Conservation (phyloP, 2,797 vertebrate species). For the Falco columbarius region DNA sequence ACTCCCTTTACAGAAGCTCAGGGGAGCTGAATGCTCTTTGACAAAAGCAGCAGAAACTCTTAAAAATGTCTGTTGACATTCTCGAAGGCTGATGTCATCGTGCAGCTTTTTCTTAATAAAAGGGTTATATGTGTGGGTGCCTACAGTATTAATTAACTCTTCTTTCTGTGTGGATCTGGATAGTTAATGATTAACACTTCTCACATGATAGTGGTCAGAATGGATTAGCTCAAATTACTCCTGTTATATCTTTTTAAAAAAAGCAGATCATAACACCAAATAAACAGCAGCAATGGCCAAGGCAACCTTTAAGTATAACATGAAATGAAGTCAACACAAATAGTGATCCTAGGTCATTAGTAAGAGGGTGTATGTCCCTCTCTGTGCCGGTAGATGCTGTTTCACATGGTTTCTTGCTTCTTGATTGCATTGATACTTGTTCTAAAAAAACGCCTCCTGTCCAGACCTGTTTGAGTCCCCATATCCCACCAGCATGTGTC, state of each 20-base stretch:
- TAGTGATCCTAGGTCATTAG: not conserved
- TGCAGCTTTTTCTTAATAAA: not conserved
- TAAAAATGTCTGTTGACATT: constrained; percentile 35
- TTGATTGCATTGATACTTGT: not conserved
- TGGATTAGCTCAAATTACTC: not conserved
- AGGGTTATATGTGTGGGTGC: not conserved
- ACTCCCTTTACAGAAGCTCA: constrained; percentile 16
- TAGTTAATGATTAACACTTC: not conserved
- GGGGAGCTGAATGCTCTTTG: not conserved
- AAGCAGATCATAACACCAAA: not conserved
- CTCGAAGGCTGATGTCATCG: not conserved
- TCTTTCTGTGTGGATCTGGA: not conserved
- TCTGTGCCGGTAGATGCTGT: rapidly evolving
- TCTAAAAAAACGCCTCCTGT: not conserved
- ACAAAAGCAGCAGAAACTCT: constrained; percentile 22
- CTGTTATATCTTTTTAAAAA: not conserved
- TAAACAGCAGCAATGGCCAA: not conserved
- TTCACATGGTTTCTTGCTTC: not conserved
- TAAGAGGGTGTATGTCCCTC: no score
- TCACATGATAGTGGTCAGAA: not conserved
- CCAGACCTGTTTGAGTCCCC: not conserved
- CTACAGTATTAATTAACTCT: constrained; percentile 10
- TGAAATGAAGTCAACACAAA: not conserved
- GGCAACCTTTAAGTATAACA: not conserved
- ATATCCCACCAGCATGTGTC: rapidly evolving